A percentile compares a stretch with the other conserved stretches of the same genome.
These are phyloP conservation scores for Tetrao urogallus DNA, from an alignment of 2,113 vertebrate species.

Conservation along the genomic window DNA sequence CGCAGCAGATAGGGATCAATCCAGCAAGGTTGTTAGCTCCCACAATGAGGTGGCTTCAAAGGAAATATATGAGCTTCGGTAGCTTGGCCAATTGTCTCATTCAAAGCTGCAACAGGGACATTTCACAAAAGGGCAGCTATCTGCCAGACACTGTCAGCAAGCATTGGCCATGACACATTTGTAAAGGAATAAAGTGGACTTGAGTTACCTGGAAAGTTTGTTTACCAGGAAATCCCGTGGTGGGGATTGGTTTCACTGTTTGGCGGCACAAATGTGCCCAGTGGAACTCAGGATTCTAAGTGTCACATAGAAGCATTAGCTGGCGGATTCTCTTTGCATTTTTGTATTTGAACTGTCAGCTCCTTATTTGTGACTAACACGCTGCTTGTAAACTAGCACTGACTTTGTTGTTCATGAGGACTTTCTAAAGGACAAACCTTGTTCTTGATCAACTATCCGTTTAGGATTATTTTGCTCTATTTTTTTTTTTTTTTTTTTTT, in stretches of 20 bases:
- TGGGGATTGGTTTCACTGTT: background rate
- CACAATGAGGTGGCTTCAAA: background rate
- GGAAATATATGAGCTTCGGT: background rate
- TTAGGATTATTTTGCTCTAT: background rate
- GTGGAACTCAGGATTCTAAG: background rate
- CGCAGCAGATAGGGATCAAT: background rate
- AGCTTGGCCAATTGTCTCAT: background rate
- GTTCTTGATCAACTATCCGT: background rate
- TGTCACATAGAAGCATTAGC: background rate
- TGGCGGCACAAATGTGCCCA: background rate
- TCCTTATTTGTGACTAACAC: background rate
- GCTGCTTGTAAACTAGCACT: background rate
- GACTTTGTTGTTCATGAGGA: background rate
- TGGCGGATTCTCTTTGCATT: background rate
- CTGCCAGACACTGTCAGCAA: background rate
- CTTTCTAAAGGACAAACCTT: background rate
- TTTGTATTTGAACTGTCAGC: background rate
- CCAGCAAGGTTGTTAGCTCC: background rate
- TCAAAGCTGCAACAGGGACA: background rate
- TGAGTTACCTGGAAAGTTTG: constrained; percentile 15
- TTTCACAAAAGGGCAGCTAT: constrained; percentile 10
- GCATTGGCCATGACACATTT: background rate
- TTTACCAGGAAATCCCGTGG: constrained; percentile 32
- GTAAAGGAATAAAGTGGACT: constrained; percentile 21
- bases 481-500: background rate